phyloP scores from a whole-genome alignment of 2,797 vertebrate genomes.

The Enteromius thamalakanensis region DNA sequence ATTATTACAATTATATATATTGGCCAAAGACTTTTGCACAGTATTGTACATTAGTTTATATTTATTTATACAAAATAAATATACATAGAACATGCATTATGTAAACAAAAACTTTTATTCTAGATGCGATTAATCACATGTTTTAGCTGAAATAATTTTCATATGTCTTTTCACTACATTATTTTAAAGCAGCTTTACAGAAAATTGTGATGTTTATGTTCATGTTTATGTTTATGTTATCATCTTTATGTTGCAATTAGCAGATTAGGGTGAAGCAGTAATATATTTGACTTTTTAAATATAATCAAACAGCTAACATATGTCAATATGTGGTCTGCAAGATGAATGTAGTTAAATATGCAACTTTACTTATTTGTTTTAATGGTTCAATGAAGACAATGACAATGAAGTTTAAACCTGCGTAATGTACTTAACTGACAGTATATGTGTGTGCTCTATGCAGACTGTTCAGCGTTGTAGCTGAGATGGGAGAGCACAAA shows the following conservation, averaged over 20 bases:
- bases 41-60: too few relatives aligned
- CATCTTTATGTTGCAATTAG: neutral
- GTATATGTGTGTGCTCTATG: neutral
- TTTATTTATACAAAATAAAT: too few relatives aligned
- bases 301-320: neutral
- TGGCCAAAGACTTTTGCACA: too few relatives aligned
- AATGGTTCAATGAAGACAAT: neutral
- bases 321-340: too few relatives aligned
- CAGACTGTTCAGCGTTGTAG: slow-evolving; percentile 89
- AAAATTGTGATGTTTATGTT: neutral
- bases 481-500: slow-evolving; percentile 88
- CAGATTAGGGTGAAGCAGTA: neutral
- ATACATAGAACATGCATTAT: too few relatives aligned
- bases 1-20: too few relatives aligned
- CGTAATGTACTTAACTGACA: neutral
- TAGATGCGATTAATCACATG: too few relatives aligned
- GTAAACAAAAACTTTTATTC: too few relatives aligned
- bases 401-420: too few relatives aligned
- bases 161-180: neutral
- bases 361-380: neutral
- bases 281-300: neutral
- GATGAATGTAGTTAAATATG: neutral
- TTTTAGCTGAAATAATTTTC: too few relatives aligned
- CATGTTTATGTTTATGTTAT: too few relatives aligned
- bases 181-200: neutral